phyloP scores from a whole-genome alignment of 2,888 invertebrate species.

The Ophioninae sp. region DNA sequence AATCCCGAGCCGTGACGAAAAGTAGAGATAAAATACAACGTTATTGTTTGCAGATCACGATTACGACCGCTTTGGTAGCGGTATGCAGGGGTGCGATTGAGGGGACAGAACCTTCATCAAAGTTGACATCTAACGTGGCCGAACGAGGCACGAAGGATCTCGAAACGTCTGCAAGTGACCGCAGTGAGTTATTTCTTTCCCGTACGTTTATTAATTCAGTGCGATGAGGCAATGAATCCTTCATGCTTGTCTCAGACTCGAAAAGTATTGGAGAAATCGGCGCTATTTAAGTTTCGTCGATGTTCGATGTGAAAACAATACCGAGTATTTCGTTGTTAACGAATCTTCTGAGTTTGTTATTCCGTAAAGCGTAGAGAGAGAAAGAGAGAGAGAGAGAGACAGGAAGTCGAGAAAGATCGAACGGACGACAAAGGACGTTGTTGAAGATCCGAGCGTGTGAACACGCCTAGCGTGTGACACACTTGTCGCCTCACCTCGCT shows the following conservation, averaged over 20 bases:
- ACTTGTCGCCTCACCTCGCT: slow-evolving; percentile 48
- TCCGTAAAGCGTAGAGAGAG: not conserved
- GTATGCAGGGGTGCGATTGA: slow-evolving; percentile 67
- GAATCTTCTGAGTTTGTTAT: slow-evolving; percentile 4
- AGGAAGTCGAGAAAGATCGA: slow-evolving; percentile 20
- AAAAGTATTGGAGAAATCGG: not conserved
- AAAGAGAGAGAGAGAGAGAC: not conserved
- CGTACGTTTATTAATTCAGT: not conserved
- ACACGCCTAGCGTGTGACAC: slow-evolving; percentile 60
- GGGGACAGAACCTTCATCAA: slow-evolving; percentile 60
- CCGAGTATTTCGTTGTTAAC: not conserved
- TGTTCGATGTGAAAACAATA: slow-evolving; percentile 1
- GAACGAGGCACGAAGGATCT: slow-evolving; percentile 68
- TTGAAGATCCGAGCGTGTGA: slow-evolving; percentile 57
- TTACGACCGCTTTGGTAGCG: slow-evolving; percentile 63
- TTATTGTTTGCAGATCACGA: slow-evolving; percentile 63
- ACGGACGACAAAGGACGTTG: slow-evolving; percentile 16
- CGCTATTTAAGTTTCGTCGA: not conserved
- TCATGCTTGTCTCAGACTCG: not conserved
- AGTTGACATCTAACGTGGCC: slow-evolving; percentile 49
- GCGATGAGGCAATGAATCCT: not conserved
- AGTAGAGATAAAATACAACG: not conserved
- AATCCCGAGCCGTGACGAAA: not conserved
- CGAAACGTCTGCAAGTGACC: slow-evolving; percentile 71
- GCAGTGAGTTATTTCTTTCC: slow-evolving; percentile 67